Conservation (phyloP, 2,113 vertebrate species). For the Sinocyclocheilus anshuiensis region DNA sequence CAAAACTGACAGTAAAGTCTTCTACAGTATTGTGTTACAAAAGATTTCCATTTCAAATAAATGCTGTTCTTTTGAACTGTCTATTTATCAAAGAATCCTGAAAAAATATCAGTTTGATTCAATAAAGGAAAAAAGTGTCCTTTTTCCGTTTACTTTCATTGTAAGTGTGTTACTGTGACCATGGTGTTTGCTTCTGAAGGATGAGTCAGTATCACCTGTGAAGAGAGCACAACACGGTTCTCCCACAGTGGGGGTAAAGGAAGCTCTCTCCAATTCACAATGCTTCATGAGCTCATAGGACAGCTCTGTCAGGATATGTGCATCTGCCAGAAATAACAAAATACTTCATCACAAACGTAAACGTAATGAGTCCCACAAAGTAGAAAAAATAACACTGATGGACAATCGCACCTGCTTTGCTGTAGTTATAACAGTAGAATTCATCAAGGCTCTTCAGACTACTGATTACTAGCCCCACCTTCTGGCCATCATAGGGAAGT, state of each 20-base stretch:
- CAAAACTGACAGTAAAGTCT: no score
- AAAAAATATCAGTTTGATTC: background rate
- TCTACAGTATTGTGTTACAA: no score
- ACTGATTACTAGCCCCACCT: slow-evolving; percentile 75
- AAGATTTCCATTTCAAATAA: no score
- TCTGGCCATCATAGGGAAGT: slow-evolving; percentile 75
- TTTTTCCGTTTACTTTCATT: background rate
- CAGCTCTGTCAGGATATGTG: slow-evolving; percentile 73
- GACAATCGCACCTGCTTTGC: slow-evolving; percentile 67
- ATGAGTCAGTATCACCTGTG: slow-evolving; percentile 71
- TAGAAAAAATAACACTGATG: background rate
- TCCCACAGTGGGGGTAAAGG: slow-evolving; percentile 73
- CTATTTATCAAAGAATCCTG: no score
- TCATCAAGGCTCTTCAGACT: slow-evolving; percentile 78
- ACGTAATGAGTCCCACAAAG: background rate
- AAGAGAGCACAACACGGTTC: slow-evolving; percentile 86
- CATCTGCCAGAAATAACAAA: slow-evolving; percentile 67
- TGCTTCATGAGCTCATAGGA: slow-evolving; percentile 76
- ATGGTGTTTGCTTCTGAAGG: background rate
- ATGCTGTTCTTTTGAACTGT: no score
- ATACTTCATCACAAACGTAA: no score
- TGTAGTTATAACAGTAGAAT: slow-evolving; percentile 84
- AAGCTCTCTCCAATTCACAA: slow-evolving; percentile 68
- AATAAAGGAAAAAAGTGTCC: background rate
- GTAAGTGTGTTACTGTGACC: background rate